phyloP scores from a whole-genome alignment of 2,113 vertebrate species.

The Forbesichthys papilliferus region DNA sequence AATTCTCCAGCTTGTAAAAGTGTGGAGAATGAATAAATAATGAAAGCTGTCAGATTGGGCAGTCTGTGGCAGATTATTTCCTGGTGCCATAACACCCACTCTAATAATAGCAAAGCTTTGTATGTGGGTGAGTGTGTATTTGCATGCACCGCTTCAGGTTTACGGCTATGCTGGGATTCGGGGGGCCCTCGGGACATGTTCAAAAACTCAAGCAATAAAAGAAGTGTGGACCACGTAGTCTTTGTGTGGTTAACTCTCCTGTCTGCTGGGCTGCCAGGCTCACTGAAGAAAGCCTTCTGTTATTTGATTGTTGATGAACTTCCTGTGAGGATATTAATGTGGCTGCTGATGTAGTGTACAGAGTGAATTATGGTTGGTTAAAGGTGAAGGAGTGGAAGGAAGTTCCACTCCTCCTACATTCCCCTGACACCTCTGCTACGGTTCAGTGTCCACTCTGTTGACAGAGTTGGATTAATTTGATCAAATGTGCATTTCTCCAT shows the following conservation, averaged over 20 bases:
- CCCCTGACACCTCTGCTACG: neutral
- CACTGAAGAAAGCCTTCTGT: neutral
- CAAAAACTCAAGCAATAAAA: constrained; percentile 24
- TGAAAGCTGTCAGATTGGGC: constrained; percentile 69
- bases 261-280: constrained; percentile 19
- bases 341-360: constrained; percentile 1
- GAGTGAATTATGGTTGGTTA: constrained; percentile 24
- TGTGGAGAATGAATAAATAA: constrained; percentile 75
- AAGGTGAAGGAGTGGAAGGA: neutral
- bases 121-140: constrained; percentile 15
- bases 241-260: constrained; percentile 10
- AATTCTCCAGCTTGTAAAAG: constrained; percentile 73
- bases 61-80: constrained; percentile 73
- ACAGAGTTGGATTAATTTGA: neutral
- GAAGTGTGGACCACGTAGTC: constrained; percentile 13
- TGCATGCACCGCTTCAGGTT: constrained; percentile 31
- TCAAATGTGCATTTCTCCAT: neutral
- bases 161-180: constrained; percentile 26
- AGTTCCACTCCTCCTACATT: too few relatives aligned
- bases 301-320: constrained; percentile 11
- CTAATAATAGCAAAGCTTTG: constrained; percentile 52
- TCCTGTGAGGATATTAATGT: constrained; percentile 8
- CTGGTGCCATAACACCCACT: constrained; percentile 70
- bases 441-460: neutral
- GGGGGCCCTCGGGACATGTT: constrained; percentile 26